Evolutionary conservation across 2,888 invertebrate species (phyloP).

Genomic region (Aquatica leii): DNA sequence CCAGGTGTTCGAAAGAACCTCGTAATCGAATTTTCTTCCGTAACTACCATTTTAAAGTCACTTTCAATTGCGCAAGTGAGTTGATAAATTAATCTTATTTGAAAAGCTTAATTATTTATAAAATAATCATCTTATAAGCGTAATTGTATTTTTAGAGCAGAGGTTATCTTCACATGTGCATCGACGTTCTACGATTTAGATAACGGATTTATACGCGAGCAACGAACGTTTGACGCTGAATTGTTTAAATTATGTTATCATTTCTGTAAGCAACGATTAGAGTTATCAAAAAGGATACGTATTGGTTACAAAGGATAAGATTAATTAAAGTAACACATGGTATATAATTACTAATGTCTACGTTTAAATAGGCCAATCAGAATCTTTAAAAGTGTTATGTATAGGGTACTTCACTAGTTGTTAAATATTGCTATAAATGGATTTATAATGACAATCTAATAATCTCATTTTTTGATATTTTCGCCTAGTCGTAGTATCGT

Average conservation of each 20-base stretch:
- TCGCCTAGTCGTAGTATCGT: too few relatives aligned
- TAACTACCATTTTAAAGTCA: constrained; percentile 13
- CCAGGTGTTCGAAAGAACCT: constrained; percentile 73
- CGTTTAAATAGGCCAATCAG: too few relatives aligned
- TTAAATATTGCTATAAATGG: too few relatives aligned
- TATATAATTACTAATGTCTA: too few relatives aligned
- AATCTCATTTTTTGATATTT: too few relatives aligned
- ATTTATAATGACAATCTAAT: too few relatives aligned
- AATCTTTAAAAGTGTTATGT: too few relatives aligned
- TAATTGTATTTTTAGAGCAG: constrained; percentile 17
- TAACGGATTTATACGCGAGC: constrained; percentile 22
- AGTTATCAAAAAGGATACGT: too few relatives aligned
- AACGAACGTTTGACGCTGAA: too few relatives aligned
- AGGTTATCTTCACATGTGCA: constrained; percentile 33
- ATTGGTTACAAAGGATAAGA: too few relatives aligned
- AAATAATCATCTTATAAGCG: constrained; percentile 11
- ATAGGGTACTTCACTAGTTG: too few relatives aligned
- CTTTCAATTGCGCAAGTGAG: not conserved
- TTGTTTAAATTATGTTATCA: not conserved
- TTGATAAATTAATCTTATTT: not conserved
- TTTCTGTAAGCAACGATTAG: not conserved
- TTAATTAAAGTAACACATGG: too few relatives aligned
- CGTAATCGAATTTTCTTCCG: constrained; percentile 42
- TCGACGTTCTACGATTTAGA: constrained; percentile 6
- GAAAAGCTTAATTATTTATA: constrained; percentile 2